Conservation (phyloP, 2,888 invertebrate genomes). For the Omphaloscelis lunosa region DNA sequence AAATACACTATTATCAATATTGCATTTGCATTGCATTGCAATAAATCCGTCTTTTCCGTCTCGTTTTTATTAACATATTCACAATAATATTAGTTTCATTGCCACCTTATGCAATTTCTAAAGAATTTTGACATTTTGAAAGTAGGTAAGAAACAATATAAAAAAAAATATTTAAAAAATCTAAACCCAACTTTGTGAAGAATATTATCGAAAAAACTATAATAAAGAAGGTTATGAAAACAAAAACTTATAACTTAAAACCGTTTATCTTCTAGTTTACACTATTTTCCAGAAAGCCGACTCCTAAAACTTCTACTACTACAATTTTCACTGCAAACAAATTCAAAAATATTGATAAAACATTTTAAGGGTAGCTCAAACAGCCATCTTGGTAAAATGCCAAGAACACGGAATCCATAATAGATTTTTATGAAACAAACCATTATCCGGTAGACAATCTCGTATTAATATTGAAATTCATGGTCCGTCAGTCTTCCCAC, state of each 20-base stretch:
- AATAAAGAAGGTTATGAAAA: not conserved
- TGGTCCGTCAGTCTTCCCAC: constrained; percentile 71
- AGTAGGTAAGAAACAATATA: not conserved
- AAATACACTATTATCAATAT: not conserved
- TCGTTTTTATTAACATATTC: not conserved
- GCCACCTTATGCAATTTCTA: not conserved
- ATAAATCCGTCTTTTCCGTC: not conserved
- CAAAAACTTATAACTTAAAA: not conserved
- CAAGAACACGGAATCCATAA: constrained; percentile 56
- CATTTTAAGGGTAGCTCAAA: constrained; percentile 32
- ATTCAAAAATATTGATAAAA: constrained; percentile 44
- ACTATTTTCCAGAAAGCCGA: not conserved
- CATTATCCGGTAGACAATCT: constrained; percentile 68
- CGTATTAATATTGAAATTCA: constrained; percentile 65
- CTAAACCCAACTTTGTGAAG: too few species aligned
- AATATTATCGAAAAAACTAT: not conserved
- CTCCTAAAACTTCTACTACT: not conserved
- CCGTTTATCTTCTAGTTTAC: not conserved
- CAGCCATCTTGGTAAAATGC: constrained; percentile 42
- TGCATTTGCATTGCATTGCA: too few species aligned
- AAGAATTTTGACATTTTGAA: not conserved
- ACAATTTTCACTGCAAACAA: constrained; percentile 15
- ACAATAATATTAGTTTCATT: not conserved
- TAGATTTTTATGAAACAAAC: constrained; percentile 70
- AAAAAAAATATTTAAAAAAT: not conserved